Evolutionary conservation across 2,113 vertebrate genomes (phyloP).

Genomic region (Ahaetulla prasina): DNA sequence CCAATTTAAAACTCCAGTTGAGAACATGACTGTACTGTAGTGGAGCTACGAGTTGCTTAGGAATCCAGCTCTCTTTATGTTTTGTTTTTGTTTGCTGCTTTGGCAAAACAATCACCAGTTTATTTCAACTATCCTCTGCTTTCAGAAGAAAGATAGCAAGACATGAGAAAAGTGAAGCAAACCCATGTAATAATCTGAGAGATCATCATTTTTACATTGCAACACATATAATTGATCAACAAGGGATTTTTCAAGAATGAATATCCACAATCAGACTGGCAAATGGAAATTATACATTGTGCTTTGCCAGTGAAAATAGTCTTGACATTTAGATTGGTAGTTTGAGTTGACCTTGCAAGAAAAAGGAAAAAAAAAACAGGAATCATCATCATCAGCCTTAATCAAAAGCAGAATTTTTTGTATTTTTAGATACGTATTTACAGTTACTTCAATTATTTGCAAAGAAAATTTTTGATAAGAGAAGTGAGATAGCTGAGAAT

Average conservation of each 20-base stretch:
- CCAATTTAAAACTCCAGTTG: neutral
- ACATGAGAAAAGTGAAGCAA: neutral
- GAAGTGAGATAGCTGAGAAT: neutral
- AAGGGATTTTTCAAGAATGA: neutral
- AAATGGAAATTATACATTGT: neutral
- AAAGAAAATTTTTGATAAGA: neutral
- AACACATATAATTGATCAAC: neutral
- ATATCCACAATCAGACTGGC: neutral
- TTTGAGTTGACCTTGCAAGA: neutral
- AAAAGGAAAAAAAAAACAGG: neutral
- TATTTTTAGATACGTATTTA: neutral
- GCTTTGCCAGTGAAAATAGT: neutral
- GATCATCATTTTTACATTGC: neutral
- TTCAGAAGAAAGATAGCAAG: neutral
- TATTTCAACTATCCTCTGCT: neutral
- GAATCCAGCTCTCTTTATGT: neutral
- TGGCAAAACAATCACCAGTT: neutral
- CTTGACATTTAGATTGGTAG: neutral
- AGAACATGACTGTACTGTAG: neutral
- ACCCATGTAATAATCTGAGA: neutral
- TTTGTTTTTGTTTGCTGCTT: neutral
- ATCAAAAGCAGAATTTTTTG: neutral
- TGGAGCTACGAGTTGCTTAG: neutral
- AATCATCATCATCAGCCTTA: neutral
- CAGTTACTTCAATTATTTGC: neutral